These are phyloP conservation scores for Erpetoichthys calabaricus DNA, from an alignment of 2,797 vertebrate genomes.

Conservation along the genomic window DNA sequence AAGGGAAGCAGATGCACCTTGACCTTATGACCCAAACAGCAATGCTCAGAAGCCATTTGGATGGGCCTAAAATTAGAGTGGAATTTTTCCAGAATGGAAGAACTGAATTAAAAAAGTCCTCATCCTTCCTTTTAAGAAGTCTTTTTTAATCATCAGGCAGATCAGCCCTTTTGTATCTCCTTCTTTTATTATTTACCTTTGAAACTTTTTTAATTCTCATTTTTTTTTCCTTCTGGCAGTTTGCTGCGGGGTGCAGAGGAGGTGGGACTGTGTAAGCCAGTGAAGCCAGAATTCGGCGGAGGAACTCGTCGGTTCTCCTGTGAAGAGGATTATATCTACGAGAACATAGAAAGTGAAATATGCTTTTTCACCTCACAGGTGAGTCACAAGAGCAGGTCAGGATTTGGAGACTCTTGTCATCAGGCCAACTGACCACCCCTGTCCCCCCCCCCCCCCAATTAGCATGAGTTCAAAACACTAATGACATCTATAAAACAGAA, in stretches of 20 bases:
- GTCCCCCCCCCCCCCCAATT: not conserved
- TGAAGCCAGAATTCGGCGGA: conserved; percentile 83
- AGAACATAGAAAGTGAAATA: conserved; percentile 90
- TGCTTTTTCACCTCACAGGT: conserved; percentile 95
- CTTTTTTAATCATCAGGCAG: too few relatives aligned
- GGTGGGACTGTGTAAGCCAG: conserved; percentile 73
- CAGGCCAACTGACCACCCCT: not conserved
- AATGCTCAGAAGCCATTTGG: too few relatives aligned
- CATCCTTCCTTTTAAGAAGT: too few relatives aligned
- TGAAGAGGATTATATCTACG: conserved; percentile 93
- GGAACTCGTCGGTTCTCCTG: conserved; percentile 83
- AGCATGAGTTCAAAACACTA: too few relatives aligned
- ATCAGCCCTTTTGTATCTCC: too few relatives aligned
- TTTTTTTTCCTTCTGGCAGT: conserved; percentile 35
- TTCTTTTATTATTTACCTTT: not conserved
- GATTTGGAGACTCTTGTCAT: too few relatives aligned
- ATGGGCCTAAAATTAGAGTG: too few relatives aligned
- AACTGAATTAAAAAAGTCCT: too few relatives aligned
- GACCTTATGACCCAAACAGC: too few relatives aligned
- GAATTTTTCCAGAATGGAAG: too few relatives aligned
- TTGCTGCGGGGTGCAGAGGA: conserved; percentile 86
- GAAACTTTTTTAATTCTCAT: not conserved
- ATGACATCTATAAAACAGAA: too few relatives aligned
- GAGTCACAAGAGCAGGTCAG: conserved; percentile 8
- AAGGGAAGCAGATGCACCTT: too few relatives aligned